Evolutionary conservation across 2,113 vertebrate genomes (phyloP), one percentile per base, ranked within the genome.

Genomic region (Columbina picui): DNA sequence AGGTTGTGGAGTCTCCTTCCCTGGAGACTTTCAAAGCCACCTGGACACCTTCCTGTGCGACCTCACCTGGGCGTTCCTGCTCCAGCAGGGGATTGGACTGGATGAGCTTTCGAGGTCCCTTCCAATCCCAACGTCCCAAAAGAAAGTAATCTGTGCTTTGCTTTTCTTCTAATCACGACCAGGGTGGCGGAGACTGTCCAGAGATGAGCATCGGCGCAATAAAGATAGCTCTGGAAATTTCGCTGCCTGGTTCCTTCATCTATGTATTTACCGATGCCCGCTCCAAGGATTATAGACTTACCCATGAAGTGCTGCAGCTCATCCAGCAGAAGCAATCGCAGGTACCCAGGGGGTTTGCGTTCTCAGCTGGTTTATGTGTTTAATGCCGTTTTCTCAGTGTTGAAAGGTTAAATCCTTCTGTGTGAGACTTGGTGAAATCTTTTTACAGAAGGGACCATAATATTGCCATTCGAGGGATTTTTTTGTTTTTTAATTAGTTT

Each of bases 251-350:
- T 63, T 99, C 99, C 67, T 99, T 98, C 94, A 99, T 99, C 96
- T 99, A 99, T 12, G 99, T 99, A 30, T 99, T 99, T 92, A 99
- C 99, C 14, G 99, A 99, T 50, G 99, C 99, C 7, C 98, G 99
- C 14, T 99, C 99, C 49, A 99, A 99, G 97, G 99, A 99, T 94
- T 99, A 99, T 95, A 98, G 97, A 47, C 98, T 99, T 50, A 97
- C 99, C 22, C 98, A 99, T 11, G 99, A 99, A 43, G 99, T 99
- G 59, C 97, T 99, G 77, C 99, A 99, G 83, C 99, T 99, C 61
- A 99, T 99, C 97, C 99, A 99, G 21, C 99, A 99, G 97, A 99
- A 99, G n/a, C 99, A 99, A 68, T 99, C 99, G 30, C 99, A 99
- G 97, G 99, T 99, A 95, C 65, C 16, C 14, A 73, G 16, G 18